Conservation (phyloP, 2,888 invertebrate genomes). For the Macaria notata region DNA sequence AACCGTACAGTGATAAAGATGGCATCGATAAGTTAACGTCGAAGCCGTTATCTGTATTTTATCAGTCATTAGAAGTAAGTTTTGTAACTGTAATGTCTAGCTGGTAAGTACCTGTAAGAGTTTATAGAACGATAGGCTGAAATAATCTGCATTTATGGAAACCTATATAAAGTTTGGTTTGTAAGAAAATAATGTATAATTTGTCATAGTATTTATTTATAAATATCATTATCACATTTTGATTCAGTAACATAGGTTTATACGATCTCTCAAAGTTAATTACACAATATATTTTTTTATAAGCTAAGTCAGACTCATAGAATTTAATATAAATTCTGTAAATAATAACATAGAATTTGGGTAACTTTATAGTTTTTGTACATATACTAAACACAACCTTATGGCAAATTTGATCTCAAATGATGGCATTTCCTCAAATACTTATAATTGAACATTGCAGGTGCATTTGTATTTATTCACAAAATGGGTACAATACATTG, state of each 20-base stretch:
- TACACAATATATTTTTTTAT: slow-evolving; percentile 50
- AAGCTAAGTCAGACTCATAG: slow-evolving; percentile 76
- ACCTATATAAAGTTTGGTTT: no score
- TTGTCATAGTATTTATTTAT: slow-evolving; percentile 40
- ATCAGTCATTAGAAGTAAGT: slow-evolving; percentile 6
- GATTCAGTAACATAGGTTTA: slow-evolving; percentile 57
- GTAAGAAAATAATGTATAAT: no score
- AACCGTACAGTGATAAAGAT: slow-evolving; percentile 5
- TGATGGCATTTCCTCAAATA: slow-evolving; percentile 67
- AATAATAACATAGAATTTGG: slow-evolving; percentile 61
- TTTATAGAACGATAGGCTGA: no score
- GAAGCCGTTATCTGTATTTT: slow-evolving; percentile 10
- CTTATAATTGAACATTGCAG: slow-evolving; percentile 47
- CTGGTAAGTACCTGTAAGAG: background rate
- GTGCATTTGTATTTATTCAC: slow-evolving; percentile 29
- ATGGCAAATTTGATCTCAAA: slow-evolving; percentile 65
- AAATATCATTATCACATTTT: slow-evolving; percentile 78
- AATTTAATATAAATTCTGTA: slow-evolving; percentile 77
- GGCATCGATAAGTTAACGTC: background rate
- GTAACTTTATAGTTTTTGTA: slow-evolving; percentile 77
- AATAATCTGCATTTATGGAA: no score
- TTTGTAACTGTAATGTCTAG: slow-evolving; percentile 9
- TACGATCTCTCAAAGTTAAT: slow-evolving; percentile 66
- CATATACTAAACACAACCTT: slow-evolving; percentile 74
- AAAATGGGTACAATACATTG: background rate